These are phyloP conservation scores for Podarcis cretensis DNA, from an alignment of 2,113 vertebrate genomes.

Conservation along the genomic window DNA sequence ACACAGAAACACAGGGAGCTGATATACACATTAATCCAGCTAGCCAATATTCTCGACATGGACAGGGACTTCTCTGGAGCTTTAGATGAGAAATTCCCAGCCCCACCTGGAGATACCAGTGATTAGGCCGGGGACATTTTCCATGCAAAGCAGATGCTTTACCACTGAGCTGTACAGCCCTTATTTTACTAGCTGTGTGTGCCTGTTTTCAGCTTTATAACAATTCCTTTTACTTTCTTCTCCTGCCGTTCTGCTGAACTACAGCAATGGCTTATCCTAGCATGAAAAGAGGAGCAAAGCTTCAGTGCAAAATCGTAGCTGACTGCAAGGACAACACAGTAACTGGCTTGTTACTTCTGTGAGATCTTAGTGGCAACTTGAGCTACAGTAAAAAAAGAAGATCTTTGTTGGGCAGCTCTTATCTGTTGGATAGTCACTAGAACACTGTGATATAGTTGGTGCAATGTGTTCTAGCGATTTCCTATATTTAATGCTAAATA, in stretches of 20 bases:
- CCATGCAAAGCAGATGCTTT: background rate
- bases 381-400: background rate
- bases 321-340: background rate
- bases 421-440: background rate
- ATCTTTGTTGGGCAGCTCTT: constrained; percentile 4
- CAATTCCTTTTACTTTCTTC: background rate
- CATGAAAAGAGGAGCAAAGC: constrained; percentile 16
- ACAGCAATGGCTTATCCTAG: background rate
- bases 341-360: background rate
- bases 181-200: background rate
- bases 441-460: background rate
- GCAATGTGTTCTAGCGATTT: constrained; percentile 23
- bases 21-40: too few relatives aligned
- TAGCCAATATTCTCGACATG: too few relatives aligned
- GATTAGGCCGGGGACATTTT: too few relatives aligned
- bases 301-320: background rate
- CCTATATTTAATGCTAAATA: background rate
- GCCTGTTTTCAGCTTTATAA: background rate
- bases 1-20: too few relatives aligned
- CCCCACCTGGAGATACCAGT: too few relatives aligned
- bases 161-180: background rate
- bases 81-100: too few relatives aligned
- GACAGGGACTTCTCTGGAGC: too few relatives aligned
- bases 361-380: background rate
- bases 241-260: background rate